Evolutionary conservation across 2,888 invertebrate genomes (phyloP).

Genomic region (Lypha dubia): DNA sequence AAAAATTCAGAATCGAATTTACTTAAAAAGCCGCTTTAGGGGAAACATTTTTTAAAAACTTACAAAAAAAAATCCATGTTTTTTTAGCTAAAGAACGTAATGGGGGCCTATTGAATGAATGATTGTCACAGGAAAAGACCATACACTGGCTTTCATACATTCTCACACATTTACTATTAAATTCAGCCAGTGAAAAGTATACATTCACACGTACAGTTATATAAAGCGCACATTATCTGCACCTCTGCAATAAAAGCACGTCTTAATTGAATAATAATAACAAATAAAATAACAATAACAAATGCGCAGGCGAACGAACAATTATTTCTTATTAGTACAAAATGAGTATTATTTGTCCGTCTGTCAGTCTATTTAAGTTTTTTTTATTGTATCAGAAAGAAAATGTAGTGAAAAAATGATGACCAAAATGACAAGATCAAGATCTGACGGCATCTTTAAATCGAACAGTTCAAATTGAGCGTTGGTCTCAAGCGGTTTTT

Average conservation of each 20-base stretch:
- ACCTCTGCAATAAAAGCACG: conserved; percentile 79
- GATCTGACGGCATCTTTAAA: conserved; percentile 66
- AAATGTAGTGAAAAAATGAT: conserved; percentile 52
- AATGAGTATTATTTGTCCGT: conserved; percentile 36
- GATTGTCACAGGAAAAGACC: conserved; percentile 49
- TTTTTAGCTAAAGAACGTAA: conserved; percentile 28
- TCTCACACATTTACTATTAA: neutral
- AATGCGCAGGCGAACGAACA: conserved; percentile 76
- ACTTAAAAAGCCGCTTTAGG: conserved; percentile 10
- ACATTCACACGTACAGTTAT: conserved; percentile 8
- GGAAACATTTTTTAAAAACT: conserved; percentile 1
- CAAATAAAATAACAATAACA: conserved; percentile 75
- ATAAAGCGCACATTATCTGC: conserved; percentile 76
- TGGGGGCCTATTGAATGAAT: conserved; percentile 52
- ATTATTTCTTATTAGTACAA: conserved; percentile 73
- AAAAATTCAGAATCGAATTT: conserved; percentile 32
- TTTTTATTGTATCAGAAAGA: conserved; percentile 58
- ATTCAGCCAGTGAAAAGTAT: conserved; percentile 9
- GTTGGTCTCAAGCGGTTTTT: conserved; percentile 57
- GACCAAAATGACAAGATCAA: conserved; percentile 75
- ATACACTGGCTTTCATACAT: neutral
- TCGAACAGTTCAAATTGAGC: conserved; percentile 71
- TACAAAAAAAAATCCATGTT: conserved; percentile 1
- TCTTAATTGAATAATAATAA: conserved; percentile 74
- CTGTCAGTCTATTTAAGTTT: conserved; percentile 10